A percentile compares a stretch with the other conserved stretches of the same genome.
Conservation (phyloP, 2,113 vertebrate genomes). For the Sylvietta virens region DNA sequence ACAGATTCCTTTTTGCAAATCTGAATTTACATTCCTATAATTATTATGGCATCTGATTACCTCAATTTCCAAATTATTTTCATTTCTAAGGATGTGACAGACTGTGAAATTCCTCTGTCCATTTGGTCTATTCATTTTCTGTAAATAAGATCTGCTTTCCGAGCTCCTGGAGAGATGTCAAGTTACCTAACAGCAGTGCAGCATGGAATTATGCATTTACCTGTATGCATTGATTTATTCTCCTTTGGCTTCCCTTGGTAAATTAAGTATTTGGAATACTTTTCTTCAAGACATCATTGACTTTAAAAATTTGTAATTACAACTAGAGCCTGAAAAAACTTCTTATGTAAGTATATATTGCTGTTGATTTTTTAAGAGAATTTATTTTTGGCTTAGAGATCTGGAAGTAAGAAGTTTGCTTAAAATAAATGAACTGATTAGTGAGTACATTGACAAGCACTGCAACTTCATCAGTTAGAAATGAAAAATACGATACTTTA, state of each 20-base stretch:
- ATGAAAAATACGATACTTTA: background rate
- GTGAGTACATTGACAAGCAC: background rate
- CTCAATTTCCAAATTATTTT: background rate
- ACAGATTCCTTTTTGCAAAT: background rate
- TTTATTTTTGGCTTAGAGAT: background rate
- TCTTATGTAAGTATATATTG: background rate
- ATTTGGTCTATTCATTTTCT: background rate
- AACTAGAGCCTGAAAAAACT: background rate
- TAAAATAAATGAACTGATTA: slow-evolving; percentile 10
- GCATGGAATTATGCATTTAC: background rate
- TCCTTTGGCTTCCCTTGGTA: background rate
- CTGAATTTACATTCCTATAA: background rate
- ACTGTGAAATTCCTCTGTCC: background rate
- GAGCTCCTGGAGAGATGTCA: background rate
- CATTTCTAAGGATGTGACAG: background rate
- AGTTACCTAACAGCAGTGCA: background rate
- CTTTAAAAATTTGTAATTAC: background rate
- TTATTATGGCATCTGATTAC: background rate
- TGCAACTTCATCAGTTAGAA: background rate
- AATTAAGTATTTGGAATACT: background rate
- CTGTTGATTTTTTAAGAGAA: background rate
- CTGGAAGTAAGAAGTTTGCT: background rate
- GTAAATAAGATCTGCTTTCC: background rate
- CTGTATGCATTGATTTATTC: background rate
- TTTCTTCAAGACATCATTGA: background rate